Conservation (phyloP, 2,113 vertebrate genomes). For the Thalassarche chlororhynchos region DNA sequence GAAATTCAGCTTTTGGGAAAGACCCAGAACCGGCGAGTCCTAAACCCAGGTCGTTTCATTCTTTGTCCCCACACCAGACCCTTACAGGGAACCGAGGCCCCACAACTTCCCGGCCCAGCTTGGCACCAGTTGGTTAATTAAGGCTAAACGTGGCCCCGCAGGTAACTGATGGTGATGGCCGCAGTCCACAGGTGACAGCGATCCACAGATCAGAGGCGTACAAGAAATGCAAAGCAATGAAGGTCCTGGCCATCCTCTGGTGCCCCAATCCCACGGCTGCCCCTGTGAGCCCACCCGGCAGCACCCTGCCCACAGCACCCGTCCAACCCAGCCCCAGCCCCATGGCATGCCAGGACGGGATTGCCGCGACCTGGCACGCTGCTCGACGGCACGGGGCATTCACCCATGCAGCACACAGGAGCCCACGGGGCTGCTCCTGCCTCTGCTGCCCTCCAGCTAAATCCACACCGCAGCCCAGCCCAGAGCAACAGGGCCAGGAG, state of each 20-base stretch:
- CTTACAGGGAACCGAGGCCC: background rate
- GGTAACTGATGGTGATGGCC: background rate
- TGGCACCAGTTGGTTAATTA: background rate
- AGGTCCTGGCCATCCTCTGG: background rate
- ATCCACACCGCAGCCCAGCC: background rate
- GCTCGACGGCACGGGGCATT: background rate
- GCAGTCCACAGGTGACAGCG: background rate
- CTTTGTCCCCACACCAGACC: background rate
- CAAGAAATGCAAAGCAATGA: background rate
- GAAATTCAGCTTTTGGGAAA: background rate
- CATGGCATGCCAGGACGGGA: rapidly evolving
- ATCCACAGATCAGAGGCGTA: rapidly evolving
- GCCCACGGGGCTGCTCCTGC: background rate
- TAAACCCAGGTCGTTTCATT: background rate
- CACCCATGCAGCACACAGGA: background rate
- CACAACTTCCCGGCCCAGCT: rapidly evolving
- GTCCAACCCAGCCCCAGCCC: background rate
- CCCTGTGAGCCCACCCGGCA: background rate
- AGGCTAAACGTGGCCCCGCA: background rate
- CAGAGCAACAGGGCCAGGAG: background rate
- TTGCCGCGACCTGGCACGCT: rapidly evolving
- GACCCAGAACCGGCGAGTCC: rapidly evolving
- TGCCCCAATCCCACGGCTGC: rapidly evolving
- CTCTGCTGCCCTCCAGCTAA: background rate
- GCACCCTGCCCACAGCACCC: background rate